Evolutionary conservation across 2,113 vertebrate genomes (phyloP), one percentile per base, ranked within the genome.

Genomic region (cat (Felis catus)): DNA sequence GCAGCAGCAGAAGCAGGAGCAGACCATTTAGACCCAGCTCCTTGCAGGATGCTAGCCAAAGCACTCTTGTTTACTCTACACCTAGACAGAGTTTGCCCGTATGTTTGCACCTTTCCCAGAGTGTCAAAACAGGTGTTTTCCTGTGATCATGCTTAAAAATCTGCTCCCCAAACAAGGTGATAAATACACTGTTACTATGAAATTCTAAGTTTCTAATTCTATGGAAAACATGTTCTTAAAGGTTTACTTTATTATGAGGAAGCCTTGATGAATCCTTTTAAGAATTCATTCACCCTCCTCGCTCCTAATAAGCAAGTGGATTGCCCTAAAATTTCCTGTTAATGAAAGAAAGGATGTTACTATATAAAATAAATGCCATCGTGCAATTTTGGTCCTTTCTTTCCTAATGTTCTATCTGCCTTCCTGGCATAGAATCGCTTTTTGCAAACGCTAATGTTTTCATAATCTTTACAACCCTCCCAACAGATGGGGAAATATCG

Each of bases 1-100:
- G 96, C 91, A 95, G 96, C 89, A 80, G 97, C 96, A 92, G 88
- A 90, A 98, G 97, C 97, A 85, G 95, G 96, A 95, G 96, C 90
- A 97, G 97, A 78, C 82, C 70, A 1, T 88, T 45, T 48, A 92
- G 89, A 96, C 91, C 97, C 83, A 58, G 36, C 92, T 97, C 96
- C 89, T 95, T 65, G 97, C 95, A 97, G 92, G 92, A 89, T 11
- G 70, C 93, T 48, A 94, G 98, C 97, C 96, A 94, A 97, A 98
- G 96, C 97, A 41, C 45, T 97, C 74, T 76, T 16, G 16, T 61
- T 61, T 80, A 92, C 48, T 48, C 84, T 36, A 36, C 70, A 89
- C 61, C 23, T 31, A 33, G 2, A 96, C 4, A 51, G 39, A 93
- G 51, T 63, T 89, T 65, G 41, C 80, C 84, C 10, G 1, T 21